Percentiles rank a stretch among this genome's conserved stretches.
phyloP scores from a whole-genome alignment of 2,797 vertebrate genomes.

The Spondyliosoma cantharus region DNA sequence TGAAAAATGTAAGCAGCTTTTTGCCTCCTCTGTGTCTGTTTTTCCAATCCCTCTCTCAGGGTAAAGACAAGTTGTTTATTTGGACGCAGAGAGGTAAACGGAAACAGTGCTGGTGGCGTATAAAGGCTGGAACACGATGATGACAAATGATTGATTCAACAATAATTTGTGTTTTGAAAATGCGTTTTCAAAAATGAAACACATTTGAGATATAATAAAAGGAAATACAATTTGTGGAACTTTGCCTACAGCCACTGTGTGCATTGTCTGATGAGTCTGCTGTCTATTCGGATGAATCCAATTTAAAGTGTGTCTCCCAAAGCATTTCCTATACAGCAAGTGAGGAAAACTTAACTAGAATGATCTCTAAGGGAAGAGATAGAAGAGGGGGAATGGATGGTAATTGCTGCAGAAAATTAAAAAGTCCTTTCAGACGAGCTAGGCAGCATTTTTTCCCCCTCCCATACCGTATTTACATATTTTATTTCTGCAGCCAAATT shows the following conservation, averaged over 20 bases:
- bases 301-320: conserved; percentile 42
- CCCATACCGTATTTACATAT: conserved; percentile 69
- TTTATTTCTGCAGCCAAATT: conserved; percentile 75
- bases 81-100: not conserved
- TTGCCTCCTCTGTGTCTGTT: conserved; percentile 20
- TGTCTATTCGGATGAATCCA: conserved; percentile 32
- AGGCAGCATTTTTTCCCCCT: conserved; percentile 52
- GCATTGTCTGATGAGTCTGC: conserved; percentile 9
- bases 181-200: conserved; percentile 36
- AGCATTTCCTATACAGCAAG: conserved; percentile 42
- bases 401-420: conserved; percentile 70
- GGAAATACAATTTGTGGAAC: not conserved
- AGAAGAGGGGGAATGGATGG: conserved; percentile 28
- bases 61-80: conserved; percentile 49
- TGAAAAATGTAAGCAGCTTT: conserved; percentile 46
- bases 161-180: conserved; percentile 28
- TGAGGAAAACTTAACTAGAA: conserved; percentile 28
- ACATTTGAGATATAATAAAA: conserved; percentile 15
- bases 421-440: conserved; percentile 61
- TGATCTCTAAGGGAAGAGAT: conserved; percentile 56
- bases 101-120: conserved; percentile 12
- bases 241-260: conserved; percentile 11
- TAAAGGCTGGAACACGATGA: conserved; percentile 28
- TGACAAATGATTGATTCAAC: conserved; percentile 39
- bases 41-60: conserved; percentile 5